These are phyloP conservation scores for Abrostola triplasia DNA, from an alignment of 2,888 invertebrate genomes.

Conservation along the genomic window DNA sequence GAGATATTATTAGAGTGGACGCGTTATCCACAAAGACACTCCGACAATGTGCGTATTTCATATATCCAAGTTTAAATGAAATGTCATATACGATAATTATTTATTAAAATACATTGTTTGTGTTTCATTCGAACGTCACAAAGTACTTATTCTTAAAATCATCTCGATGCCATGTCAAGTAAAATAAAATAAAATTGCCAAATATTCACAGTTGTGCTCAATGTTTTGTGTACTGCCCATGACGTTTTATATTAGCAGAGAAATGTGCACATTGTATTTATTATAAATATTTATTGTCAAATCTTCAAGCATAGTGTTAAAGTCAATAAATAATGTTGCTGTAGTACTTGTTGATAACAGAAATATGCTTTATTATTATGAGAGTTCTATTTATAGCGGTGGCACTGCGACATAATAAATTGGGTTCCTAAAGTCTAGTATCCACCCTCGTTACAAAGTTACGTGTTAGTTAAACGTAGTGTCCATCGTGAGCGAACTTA, in stretches of 20 bases:
- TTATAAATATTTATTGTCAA: constrained; percentile 75
- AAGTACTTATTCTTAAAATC: constrained; percentile 69
- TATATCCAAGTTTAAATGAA: constrained; percentile 61
- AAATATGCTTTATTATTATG: constrained; percentile 82
- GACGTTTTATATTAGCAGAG: constrained; percentile 61
- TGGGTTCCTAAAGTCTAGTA: constrained; percentile 74
- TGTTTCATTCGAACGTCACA: constrained; percentile 71
- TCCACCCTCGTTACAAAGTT: constrained; percentile 44
- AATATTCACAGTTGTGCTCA: constrained; percentile 77
- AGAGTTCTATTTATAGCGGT: constrained; percentile 82
- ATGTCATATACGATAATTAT: constrained; percentile 62
- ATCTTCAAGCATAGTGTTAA: constrained; percentile 78
- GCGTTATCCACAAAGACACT: constrained; percentile 60
- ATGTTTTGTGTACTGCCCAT: constrained; percentile 65
- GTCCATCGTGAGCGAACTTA: constrained; percentile 66
- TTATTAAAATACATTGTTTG: constrained; percentile 62
- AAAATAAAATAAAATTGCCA: constrained; percentile 69
- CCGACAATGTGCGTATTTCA: constrained; percentile 82
- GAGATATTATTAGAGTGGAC: constrained; percentile 66
- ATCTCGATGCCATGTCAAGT: constrained; percentile 57
- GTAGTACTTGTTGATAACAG: constrained; percentile 83
- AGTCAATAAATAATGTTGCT: constrained; percentile 81
- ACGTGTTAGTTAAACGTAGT: constrained; percentile 54
- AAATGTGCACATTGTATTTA: constrained; percentile 83
- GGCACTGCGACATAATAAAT: constrained; percentile 69